phyloP scores from a whole-genome alignment of 2,888 invertebrate genomes.

The Entomobrya proxima region DNA sequence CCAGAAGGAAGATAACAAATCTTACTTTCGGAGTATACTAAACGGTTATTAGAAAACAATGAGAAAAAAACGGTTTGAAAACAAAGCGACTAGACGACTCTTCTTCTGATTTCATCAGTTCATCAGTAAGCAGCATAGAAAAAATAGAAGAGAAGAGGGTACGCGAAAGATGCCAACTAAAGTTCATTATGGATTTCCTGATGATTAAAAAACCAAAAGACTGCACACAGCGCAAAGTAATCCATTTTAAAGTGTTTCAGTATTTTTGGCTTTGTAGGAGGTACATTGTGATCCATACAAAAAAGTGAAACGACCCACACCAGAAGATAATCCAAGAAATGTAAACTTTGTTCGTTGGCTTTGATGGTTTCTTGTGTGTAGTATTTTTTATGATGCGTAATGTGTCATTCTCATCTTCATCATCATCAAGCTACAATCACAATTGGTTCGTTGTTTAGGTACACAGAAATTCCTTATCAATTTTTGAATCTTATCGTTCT shows the following conservation, averaged over 20 bases:
- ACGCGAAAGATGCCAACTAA: too few species aligned
- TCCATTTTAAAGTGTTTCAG: background rate
- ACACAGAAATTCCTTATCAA: background rate
- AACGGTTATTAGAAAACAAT: too few species aligned
- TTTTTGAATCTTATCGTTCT: too few species aligned
- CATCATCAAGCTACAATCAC: constrained; percentile 21
- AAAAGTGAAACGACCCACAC: constrained; percentile 1
- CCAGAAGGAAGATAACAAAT: constrained; percentile 16
- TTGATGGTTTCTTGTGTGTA: background rate
- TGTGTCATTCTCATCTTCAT: too few species aligned
- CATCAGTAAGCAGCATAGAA: too few species aligned
- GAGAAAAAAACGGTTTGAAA: too few species aligned
- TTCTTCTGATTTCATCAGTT: too few species aligned
- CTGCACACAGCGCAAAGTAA: background rate
- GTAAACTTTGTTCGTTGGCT: background rate
- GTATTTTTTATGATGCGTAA: background rate
- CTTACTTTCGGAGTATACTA: too few species aligned
- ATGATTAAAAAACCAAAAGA: background rate
- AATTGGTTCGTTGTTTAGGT: constrained; percentile 22
- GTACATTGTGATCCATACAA: background rate
- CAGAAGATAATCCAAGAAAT: background rate
- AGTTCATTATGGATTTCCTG: constrained; percentile 11
- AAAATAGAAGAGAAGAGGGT: background rate
- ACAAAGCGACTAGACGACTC: too few species aligned
- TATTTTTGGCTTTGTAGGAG: background rate